Base-by-base conservation (phyloP, 2,113 vertebrate genomes). In the Amblyopsis rosae region DNA sequence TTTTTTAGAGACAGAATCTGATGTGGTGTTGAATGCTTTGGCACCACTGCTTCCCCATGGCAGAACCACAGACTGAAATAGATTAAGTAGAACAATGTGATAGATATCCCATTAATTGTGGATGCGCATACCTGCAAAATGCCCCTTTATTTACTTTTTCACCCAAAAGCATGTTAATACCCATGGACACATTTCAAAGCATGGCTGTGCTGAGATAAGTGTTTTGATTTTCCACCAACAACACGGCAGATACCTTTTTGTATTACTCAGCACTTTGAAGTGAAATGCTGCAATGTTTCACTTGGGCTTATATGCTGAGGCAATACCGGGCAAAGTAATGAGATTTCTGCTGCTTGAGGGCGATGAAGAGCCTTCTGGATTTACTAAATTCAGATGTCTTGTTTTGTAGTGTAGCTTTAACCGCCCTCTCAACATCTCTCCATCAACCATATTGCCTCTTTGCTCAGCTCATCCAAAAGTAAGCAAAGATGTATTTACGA, bases 241-340 rank as follows among this genome's bases (percentile, higher is more conserved):
- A 15, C 59, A 1, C n/a, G 59, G 19, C 10, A 3, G 53, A 32
- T 73, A 54, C 57, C 72, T 65, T 76, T 76, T 76, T 79, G 62
- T 72, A 57, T 80, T 73, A 62, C 65, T 85, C 84, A 78, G 84
- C 64, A 76, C 72, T 86, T 86, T 76, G 59, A 79, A 67, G 66
- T 81, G 71, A 83, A 77, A 81, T 53, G 51, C 77, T 62, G 67
- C 55, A 69, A 71, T 78, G 74, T 82, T 85, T 82, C 26, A 65
- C 76, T 62, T 49, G n/a, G 16, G 15, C 65, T 67, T 57, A 49
- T 70, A 16, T 67, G 66, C 72, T 50, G 80, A 73, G 64, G 80
- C 72, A 72, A 59, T 59, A 61, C 60, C 10, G 51, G 26, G 71
- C 55, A 58, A 66, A 75, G 76, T 82, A 84, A 86, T 80, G 65